A percentile compares a stretch with the other conserved stretches of the same genome.
Conservation (phyloP, 2,113 vertebrate genomes). For the Symphodus melops region DNA sequence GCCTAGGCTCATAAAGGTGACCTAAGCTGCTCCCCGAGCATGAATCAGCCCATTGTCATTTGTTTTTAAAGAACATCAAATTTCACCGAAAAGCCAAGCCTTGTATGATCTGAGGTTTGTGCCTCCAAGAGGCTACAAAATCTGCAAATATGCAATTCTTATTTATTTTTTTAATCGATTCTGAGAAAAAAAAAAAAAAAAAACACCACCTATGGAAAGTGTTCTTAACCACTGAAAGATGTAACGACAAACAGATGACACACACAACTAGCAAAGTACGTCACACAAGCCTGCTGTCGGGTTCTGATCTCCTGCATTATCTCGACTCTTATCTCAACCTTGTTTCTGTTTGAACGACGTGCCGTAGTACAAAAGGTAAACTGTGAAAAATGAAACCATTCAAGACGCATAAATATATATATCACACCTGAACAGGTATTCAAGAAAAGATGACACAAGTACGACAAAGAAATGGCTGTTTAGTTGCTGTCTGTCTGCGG, state of each 20-base stretch:
- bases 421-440: slow-evolving; percentile 84
- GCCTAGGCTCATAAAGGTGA: slow-evolving; percentile 40
- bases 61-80: slow-evolving; percentile 76
- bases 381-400: slow-evolving; percentile 88
- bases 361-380: slow-evolving; percentile 87
- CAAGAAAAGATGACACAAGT: slow-evolving; percentile 43
- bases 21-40: slow-evolving; percentile 46
- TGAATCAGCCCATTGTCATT: slow-evolving; percentile 67
- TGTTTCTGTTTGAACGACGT: slow-evolving; percentile 82
- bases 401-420: slow-evolving; percentile 66
- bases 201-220: slow-evolving; percentile 83
- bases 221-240: slow-evolving; percentile 92
- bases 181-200: slow-evolving; percentile 68
- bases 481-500: slow-evolving; percentile 92
- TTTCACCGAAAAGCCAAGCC: slow-evolving; percentile 88
- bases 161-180: slow-evolving; percentile 88
- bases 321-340: slow-evolving; percentile 63
- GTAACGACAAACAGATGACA: slow-evolving; percentile 79
- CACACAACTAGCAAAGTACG: slow-evolving; percentile 73
- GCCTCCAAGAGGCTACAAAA: slow-evolving; percentile 91
- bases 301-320: slow-evolving; percentile 52
- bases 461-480: slow-evolving; percentile 80
- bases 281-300: slow-evolving; percentile 79
- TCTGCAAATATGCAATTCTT: slow-evolving; percentile 96
- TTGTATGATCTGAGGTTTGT: slow-evolving; percentile 87